phyloP scores from a whole-genome alignment of 2,797 vertebrate genomes.

The Masticophis lateralis region DNA sequence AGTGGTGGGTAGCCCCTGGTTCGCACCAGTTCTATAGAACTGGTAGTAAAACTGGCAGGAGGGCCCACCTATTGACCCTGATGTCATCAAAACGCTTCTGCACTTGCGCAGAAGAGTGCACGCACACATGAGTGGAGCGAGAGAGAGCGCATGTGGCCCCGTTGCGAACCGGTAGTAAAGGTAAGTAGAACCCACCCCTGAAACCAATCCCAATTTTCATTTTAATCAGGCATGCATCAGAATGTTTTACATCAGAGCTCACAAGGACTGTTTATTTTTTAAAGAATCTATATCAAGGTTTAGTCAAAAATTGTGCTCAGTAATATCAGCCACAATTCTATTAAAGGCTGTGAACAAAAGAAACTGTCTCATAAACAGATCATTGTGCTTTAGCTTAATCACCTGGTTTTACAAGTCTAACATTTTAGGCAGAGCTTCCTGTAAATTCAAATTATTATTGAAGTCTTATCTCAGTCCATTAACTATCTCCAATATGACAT shows the following conservation, averaged over 20 bases:
- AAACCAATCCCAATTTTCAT: not conserved
- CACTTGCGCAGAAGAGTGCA: no score
- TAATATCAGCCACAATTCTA: not conserved
- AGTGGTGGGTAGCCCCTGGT: no score
- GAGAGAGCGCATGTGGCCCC: rapidly evolving
- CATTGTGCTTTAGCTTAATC: not conserved
- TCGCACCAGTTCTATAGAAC: no score
- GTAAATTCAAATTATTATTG: not conserved
- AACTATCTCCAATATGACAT: not conserved
- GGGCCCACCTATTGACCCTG: no score
- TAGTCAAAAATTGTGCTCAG: not conserved
- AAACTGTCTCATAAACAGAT: no score
- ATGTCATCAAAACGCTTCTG: no score
- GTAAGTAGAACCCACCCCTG: no score
- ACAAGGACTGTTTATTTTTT: not conserved
- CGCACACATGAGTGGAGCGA: no score
- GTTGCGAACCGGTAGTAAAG: no score
- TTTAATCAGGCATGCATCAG: not conserved
- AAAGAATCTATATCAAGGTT: not conserved
- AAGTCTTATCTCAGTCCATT: not conserved
- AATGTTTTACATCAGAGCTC: not conserved
- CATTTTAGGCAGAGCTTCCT: no score
- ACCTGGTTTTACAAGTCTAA: not conserved
- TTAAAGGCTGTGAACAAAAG: not conserved
- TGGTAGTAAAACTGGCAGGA: no score